Evolutionary conservation across 2,113 vertebrate species (phyloP).

Genomic region (Cyprinodon brontotheroides): DNA sequence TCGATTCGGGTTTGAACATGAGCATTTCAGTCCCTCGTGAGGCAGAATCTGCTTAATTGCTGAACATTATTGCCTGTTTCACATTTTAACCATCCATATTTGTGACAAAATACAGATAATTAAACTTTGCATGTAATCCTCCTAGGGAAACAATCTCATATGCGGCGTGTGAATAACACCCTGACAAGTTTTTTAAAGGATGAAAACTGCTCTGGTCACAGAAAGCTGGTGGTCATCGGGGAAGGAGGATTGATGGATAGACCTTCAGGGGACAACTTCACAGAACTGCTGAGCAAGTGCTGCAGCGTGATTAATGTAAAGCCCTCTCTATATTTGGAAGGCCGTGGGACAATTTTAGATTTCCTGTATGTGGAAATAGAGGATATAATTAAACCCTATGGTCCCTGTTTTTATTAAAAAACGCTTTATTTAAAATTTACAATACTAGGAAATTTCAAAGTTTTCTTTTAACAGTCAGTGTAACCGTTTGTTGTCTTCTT

Average conservation of each 20-base stretch:
- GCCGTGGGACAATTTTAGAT: conserved; percentile 20
- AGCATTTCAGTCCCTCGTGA: conserved; percentile 21
- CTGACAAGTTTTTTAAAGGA: conserved; percentile 28
- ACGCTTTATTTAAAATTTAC: neutral
- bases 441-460: too few relatives aligned
- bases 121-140: neutral
- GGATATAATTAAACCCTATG: neutral
- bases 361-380: neutral
- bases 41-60: conserved; percentile 43
- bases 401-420: neutral
- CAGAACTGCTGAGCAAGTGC: conserved; percentile 58
- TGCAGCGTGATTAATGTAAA: conserved; percentile 58
- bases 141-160: neutral
- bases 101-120: conserved; percentile 4
- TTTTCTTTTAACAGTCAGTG: neutral
- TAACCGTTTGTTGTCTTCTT: neutral
- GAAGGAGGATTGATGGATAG: conserved; percentile 66
- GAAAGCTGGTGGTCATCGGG: conserved; percentile 41
- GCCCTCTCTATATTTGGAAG: conserved; percentile 37
- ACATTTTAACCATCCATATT: neutral
- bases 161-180: neutral
- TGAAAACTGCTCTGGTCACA: conserved; percentile 31
- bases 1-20: conserved; percentile 28
- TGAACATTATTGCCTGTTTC: conserved; percentile 12
- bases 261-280: conserved; percentile 65